Evolutionary conservation across 1,140 invertebrate species (phyloP).

Genomic region (Drosophila grimshawi): DNA sequence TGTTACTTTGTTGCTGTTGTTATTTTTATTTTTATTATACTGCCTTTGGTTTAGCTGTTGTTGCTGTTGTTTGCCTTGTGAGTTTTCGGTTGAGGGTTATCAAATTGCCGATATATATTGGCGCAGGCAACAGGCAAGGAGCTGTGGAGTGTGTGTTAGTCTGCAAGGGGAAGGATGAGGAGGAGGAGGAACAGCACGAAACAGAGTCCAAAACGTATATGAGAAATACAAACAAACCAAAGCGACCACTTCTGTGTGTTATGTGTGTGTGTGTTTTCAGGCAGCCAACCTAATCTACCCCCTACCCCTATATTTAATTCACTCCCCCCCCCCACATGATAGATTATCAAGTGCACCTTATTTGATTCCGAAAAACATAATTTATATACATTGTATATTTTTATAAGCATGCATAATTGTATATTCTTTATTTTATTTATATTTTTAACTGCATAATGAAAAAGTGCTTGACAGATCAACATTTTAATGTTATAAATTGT

Average conservation of each 20-base stretch:
- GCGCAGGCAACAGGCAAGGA: conserved; percentile 18
- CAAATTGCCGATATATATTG: conserved; percentile 69
- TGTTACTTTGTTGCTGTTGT: conserved; percentile 30
- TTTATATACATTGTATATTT: too few species aligned
- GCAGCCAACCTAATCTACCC: conserved; percentile 11
- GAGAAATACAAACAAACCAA: conserved; percentile 14
- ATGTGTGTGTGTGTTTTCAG: conserved; percentile 5
- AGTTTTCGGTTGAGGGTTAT: conserved; percentile 67
- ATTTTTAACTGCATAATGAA: too few species aligned
- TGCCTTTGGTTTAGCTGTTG: conserved; percentile 24
- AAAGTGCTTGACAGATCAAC: too few species aligned
- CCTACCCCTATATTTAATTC: too few species aligned
- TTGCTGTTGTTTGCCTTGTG: conserved; percentile 39
- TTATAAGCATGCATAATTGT: too few species aligned
- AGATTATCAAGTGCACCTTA: too few species aligned
- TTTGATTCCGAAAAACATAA: too few species aligned
- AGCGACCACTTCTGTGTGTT: conserved; percentile 1
- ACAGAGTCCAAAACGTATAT: conserved; percentile 2
- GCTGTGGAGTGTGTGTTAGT: neutral
- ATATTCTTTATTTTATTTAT: too few species aligned
- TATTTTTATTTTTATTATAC: conserved; percentile 24
- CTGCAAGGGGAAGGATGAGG: neutral
- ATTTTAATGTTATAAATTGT: too few species aligned
- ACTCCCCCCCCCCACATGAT: too few species aligned
- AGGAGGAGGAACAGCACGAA: conserved; percentile 3